Conservation (phyloP, 2,797 vertebrate species). For the Apogon hyalosoma region DNA sequence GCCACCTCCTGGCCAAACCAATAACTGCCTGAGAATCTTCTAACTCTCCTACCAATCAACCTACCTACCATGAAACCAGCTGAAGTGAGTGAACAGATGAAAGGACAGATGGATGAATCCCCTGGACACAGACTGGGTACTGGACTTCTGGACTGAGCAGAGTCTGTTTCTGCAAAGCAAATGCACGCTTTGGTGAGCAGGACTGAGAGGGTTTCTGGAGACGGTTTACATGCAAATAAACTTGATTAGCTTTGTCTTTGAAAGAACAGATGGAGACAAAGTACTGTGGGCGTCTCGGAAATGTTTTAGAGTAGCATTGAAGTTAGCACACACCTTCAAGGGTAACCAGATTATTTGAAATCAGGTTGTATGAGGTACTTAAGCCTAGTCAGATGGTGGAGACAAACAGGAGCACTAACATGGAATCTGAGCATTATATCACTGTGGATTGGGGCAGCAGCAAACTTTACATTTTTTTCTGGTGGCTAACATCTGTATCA, state of each 20-base stretch:
- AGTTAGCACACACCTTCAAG: not conserved
- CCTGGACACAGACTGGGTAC: constrained; percentile 31
- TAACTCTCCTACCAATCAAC: not conserved
- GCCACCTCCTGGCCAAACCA: constrained; percentile 54
- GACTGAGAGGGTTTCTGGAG: constrained; percentile 21
- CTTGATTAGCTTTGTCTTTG: constrained; percentile 3
- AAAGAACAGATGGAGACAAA: constrained; percentile 27
- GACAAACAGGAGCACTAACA: too few species aligned
- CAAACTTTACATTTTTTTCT: too few species aligned
- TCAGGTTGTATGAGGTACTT: too few species aligned
- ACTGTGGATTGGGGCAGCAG: too few species aligned
- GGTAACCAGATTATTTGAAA: too few species aligned
- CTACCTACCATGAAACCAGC: constrained; percentile 10
- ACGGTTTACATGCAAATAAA: constrained; percentile 40
- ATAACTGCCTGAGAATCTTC: constrained; percentile 33
- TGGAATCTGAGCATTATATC: too few species aligned
- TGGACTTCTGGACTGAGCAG: constrained; percentile 18
- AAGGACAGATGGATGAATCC: constrained; percentile 17
- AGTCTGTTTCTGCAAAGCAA: constrained; percentile 5
- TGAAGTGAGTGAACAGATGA: constrained; percentile 15
- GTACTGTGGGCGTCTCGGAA: constrained; percentile 43
- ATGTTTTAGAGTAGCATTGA: constrained; percentile 32
- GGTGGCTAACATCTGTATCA: too few species aligned
- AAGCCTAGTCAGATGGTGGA: too few species aligned
- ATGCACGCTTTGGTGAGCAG: constrained; percentile 18